These are phyloP conservation scores for Drosophila mojavensis DNA, from an alignment of 1,140 invertebrate species.

Conservation along the genomic window DNA sequence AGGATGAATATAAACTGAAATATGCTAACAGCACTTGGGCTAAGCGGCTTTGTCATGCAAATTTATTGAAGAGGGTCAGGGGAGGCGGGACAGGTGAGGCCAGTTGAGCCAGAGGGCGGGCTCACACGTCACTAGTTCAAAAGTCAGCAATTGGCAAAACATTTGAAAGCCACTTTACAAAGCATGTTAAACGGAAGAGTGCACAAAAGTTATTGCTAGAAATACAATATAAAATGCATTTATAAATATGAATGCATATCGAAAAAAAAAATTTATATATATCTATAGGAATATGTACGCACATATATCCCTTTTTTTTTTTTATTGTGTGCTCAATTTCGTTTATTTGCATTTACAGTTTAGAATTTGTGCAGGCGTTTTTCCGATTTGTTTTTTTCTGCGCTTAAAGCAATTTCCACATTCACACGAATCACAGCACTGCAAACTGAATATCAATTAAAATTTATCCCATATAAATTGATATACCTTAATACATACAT, in stretches of 20 bases:
- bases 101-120: background rate
- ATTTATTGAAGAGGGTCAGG: slow-evolving; percentile 30
- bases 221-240: slow-evolving; percentile 42
- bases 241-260: slow-evolving; percentile 21
- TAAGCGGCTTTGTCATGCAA: slow-evolving; percentile 72
- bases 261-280: slow-evolving; percentile 3
- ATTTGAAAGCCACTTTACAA: slow-evolving; percentile 64
- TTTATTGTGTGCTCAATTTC: slow-evolving; percentile 31
- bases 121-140: slow-evolving; percentile 49
- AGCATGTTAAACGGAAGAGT: slow-evolving; percentile 53
- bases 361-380: slow-evolving; percentile 59
- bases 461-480: slow-evolving; percentile 39
- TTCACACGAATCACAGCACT: slow-evolving; percentile 36
- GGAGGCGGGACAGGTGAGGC: slow-evolving; percentile 1
- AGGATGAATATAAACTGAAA: slow-evolving; percentile 56
- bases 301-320: background rate
- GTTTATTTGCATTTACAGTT: slow-evolving; percentile 45
- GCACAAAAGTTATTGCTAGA: slow-evolving; percentile 69
- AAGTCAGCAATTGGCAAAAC: slow-evolving; percentile 69
- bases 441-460: slow-evolving; percentile 59
- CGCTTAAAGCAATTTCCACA: slow-evolving; percentile 40
- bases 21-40: slow-evolving; percentile 45
- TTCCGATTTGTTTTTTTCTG: slow-evolving; percentile 63
- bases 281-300: slow-evolving; percentile 7
- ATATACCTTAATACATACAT: background rate